Base-by-base conservation (phyloP, 2,888 invertebrate genomes). In the Boloria euphrosyne region DNA sequence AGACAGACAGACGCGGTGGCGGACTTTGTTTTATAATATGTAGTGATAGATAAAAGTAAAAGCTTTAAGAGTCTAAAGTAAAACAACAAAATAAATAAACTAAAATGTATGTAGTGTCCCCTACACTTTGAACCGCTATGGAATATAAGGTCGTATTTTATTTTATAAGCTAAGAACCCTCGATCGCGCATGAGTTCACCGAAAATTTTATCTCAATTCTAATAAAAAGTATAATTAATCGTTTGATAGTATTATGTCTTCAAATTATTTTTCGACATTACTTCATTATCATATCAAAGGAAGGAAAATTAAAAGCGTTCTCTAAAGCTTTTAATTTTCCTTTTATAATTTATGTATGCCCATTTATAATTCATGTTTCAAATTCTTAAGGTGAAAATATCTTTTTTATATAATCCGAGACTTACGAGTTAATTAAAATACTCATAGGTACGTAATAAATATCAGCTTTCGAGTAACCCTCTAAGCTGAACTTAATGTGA, bases 401-500 rank as follows among this genome's bases (percentile, higher is more conserved):
- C 13, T 46, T 57, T 57, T 38, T 17, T 7, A 16, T 52, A 47
- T 52, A 57, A 58, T 51, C 44, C 44, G 27, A 46, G 58, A 47
- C 51, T 58, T 64, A 51, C 22, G 3, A 22, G 18, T 44, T 58
- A 57, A 51, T 64, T 64, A 46, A 64, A 58, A 58, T 46, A 46
- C 27, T 46, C 46, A 46, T 58, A 52, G 46, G 53, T 43, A 58
- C 38, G 59, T 58, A 65, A 60, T 65, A 65, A 59, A 65, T 60
- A 60, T 60, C 49, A 38, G 65, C 59, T 65, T 53, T 17, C 50
- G 13, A 65, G 46, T 50, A 14, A 54, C 51, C 57, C 55, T 51
- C 64, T 50, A 51, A 57, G 31, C 59, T 66, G 18, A 22, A 61
- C 43, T 61, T 61, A 58, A 64, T 64, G 57, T 58, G 64, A 58